Percentiles rank a stretch among this genome's conserved stretches.
Evolutionary conservation across 2,113 vertebrate species (phyloP).

Genomic region (Thermophis baileyi): DNA sequence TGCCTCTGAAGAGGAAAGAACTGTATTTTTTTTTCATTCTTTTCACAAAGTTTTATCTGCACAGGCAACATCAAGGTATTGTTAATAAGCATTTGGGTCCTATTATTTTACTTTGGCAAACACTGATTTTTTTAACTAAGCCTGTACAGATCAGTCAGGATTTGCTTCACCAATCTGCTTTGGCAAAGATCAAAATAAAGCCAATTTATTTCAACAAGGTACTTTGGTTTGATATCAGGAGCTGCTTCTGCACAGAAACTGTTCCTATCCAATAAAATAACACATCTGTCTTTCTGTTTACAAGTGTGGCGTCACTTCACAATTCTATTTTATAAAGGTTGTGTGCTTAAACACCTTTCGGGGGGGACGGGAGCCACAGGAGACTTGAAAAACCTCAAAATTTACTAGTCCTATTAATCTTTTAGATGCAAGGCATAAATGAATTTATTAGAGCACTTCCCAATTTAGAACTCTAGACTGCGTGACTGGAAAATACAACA

Average conservation of each 20-base stretch:
- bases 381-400: background rate
- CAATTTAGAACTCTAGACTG: background rate
- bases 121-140: background rate
- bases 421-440: background rate
- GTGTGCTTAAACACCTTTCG: background rate
- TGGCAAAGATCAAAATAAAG: background rate
- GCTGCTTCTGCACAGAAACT: background rate
- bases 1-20: background rate
- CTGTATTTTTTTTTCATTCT: background rate
- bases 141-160: background rate
- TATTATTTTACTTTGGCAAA: background rate
- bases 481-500: background rate
- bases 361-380: background rate
- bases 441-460: background rate
- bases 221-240: background rate
- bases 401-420: background rate
- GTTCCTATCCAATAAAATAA: background rate
- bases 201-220: background rate
- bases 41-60: background rate
- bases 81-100: background rate
- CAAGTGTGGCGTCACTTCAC: background rate
- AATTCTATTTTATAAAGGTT: background rate
- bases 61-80: background rate
- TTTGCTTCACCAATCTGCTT: background rate
- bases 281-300: background rate